A percentile compares a stretch with the other conserved stretches of the same genome.
phyloP scores from a whole-genome alignment of 1,140 invertebrate genomes.

The Trigoniulus corallinus region DNA sequence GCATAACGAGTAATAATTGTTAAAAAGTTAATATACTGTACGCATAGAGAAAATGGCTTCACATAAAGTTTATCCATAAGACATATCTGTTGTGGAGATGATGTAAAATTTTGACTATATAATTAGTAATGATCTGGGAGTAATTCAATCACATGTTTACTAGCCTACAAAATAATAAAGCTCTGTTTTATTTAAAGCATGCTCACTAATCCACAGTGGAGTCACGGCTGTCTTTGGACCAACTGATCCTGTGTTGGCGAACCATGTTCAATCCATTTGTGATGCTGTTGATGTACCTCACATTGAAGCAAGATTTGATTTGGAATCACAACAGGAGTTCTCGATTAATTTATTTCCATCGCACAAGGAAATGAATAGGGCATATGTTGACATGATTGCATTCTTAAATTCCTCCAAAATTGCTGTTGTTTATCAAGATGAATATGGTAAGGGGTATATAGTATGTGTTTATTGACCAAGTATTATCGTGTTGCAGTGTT shows the following conservation, averaged over 20 bases:
- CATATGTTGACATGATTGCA: constrained; percentile 68
- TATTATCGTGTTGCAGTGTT: not conserved
- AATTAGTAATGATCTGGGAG: not conserved
- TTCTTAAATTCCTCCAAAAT: constrained; percentile 87
- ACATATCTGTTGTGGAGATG: too few relatives aligned
- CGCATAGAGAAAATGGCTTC: not conserved
- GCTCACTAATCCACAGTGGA: constrained; percentile 64
- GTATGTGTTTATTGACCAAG: not conserved
- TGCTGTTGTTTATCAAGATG: constrained; percentile 82
- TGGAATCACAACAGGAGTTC: constrained; percentile 45
- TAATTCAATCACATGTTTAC: not conserved
- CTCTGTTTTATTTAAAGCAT: constrained; percentile 40
- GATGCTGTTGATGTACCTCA: constrained; percentile 75
- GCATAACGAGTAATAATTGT: not conserved
- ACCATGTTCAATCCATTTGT: constrained; percentile 76
- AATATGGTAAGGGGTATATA: constrained; percentile 39
- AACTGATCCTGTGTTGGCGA: constrained; percentile 56
- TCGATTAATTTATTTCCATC: constrained; percentile 81
- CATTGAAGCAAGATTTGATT: constrained; percentile 55
- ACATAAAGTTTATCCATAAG: too few relatives aligned
- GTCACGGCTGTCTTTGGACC: constrained; percentile 80
- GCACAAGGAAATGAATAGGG: constrained; percentile 59
- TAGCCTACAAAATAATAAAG: not conserved
- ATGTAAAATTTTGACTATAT: not conserved
- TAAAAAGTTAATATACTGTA: not conserved